Evolutionary conservation across 2,113 vertebrate genomes (phyloP), one percentile per base, ranked within the genome.

Genomic region (Ictalurus furcatus): DNA sequence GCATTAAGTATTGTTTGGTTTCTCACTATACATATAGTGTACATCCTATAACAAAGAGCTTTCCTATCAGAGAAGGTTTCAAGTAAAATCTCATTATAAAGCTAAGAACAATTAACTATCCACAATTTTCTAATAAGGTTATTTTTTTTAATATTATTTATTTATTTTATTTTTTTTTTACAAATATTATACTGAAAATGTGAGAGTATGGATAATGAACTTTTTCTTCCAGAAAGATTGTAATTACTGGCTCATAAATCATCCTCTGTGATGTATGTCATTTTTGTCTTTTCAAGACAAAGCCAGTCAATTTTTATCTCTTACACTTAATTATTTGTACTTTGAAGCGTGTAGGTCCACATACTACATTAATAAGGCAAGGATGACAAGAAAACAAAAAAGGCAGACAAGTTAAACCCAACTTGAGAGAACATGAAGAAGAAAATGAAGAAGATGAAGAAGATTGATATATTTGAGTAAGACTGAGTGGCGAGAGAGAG

Each of bases 401-500:
- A 61, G 67, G 54, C 6, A 84, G 48, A 79, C 30, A 85, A 87
- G 63, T 56, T 52, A 44, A 84, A 58, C 59, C 2, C 37, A 59
- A 59, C 40, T 23, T 34, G 40, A 85, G 37, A 91, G 58, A 82
- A 91, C 76, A 48, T 34, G 74, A 61, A 73, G 44, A 28, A 88
- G 61, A 65, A 52, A 63, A 85, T 82, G 21, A 86, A 88, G 88
- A 59, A 82, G 88, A 85, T 82, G 21, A 86, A 88, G 88, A 67
- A 82, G 88, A 89, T 58, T 69, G 67, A 87, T 91, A 85, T 85
- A 56, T 85, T 69, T 79, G 9, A 80, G 25, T 85, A 89, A 89
- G 44, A 63, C 44, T 40, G 59, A 81, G 69, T 52, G 48, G 25
- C 12, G 63, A 71, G 80, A 87, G 67, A 84, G 63, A 63, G 61